Conservation (phyloP, 2,113 vertebrate genomes). For the Microtus oregoni region DNA sequence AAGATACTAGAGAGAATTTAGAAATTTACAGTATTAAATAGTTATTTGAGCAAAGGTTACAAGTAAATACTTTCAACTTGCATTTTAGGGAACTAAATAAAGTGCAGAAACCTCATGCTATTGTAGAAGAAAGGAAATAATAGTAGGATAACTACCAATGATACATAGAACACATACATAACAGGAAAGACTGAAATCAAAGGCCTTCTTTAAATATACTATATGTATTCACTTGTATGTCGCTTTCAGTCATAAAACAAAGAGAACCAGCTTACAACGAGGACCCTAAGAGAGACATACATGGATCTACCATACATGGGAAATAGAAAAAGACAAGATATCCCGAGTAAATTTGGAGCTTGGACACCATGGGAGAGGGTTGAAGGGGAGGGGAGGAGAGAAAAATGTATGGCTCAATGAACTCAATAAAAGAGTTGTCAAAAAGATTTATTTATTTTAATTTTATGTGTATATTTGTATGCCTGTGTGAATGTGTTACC, state of each 20-base stretch:
- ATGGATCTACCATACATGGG: too few species aligned
- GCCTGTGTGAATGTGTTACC: neutral
- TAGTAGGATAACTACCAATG: neutral
- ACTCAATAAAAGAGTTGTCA: too few species aligned
- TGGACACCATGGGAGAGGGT: too few species aligned
- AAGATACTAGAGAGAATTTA: neutral
- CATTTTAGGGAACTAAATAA: neutral
- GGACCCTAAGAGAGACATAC: too few species aligned
- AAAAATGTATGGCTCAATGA: too few species aligned
- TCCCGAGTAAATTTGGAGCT: too few species aligned
- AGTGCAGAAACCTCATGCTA: neutral
- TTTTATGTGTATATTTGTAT: neutral
- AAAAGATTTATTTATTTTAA: neutral
- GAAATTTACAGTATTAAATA: neutral
- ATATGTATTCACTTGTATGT: too few species aligned
- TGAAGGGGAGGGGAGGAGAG: too few species aligned
- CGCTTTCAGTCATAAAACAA: too few species aligned
- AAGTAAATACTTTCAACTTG: neutral
- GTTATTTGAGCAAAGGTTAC: neutral
- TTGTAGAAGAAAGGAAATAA: neutral
- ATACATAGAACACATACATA: neutral
- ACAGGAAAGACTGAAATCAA: neutral
- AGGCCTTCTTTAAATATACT: neutral
- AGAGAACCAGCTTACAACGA: too few species aligned
- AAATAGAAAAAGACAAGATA: too few species aligned